Base-by-base conservation (phyloP, 2,888 invertebrate species). In the Hypercompe scribonia region DNA sequence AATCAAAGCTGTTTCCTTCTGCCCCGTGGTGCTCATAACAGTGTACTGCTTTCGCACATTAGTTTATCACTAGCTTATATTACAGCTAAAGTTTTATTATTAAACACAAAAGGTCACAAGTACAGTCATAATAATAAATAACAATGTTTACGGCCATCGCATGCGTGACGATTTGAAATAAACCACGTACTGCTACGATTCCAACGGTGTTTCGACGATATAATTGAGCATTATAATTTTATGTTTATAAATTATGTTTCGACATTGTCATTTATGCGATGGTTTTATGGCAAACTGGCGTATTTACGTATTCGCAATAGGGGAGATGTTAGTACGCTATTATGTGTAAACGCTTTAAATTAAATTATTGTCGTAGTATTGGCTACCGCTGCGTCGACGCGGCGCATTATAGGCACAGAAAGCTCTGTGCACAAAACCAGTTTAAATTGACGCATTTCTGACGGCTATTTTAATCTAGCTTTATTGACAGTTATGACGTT, bases 141-240 rank as follows among this genome's bases (percentile, higher is more conserved):
- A 78, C 78, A 78, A 79, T 79, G 79, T 88, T 86, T 86, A 87
- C 79, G 71, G 77, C 66, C 71, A 70, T 76, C 65, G 76, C 76
- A 78, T 86, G 86, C 90, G 88, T 89, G 90, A 86, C 88, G 83
- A 81, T 86, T 83, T 81, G 75, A 86, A 88, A 58, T 89, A 86
- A 88, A 82, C 76, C 74, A 71, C 65, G 70, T 64, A 73, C n/a
- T 68, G 73, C 72, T 80, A 84, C 79, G 74, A 73, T 84, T 86
- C 88, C 87, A 86, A 72, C 77, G 78, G 78, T 74, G 73, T 78
- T 81, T 84, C 83, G 84, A 86, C 83, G 84, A 79, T 75, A 85
- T 88, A 85, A 89, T 87, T 84, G 83, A 85, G 85, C 81, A 86
- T 86, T 83, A 84, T 77, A 68, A 70, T 78, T 81, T 80, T 74